Conservation (phyloP, 2,797 vertebrate genomes). For the Tadarida brasiliensis region DNA sequence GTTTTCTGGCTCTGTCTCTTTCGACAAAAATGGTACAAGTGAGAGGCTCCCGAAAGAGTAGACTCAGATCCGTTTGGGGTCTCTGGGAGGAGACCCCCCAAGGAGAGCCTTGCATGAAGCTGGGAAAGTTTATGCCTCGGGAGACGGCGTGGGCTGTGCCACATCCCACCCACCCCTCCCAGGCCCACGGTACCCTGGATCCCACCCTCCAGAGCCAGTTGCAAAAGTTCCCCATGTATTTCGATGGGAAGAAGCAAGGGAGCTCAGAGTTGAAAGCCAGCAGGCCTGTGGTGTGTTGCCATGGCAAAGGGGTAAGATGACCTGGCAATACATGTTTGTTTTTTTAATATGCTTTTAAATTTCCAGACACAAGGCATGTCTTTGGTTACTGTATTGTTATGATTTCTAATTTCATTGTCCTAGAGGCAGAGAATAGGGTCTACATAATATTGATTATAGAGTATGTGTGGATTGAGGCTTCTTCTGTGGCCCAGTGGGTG, state of each 20-base stretch:
- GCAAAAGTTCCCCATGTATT: background rate
- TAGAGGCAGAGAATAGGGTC: background rate
- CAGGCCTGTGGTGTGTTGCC: background rate
- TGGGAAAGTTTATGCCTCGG: background rate
- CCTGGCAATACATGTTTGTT: background rate
- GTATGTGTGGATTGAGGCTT: background rate
- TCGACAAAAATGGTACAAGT: background rate
- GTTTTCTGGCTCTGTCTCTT: background rate
- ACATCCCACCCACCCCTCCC: background rate
- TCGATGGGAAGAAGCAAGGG: background rate
- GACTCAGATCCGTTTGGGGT: background rate
- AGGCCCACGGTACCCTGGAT: no score
- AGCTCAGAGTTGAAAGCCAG: background rate
- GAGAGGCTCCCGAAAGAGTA: background rate
- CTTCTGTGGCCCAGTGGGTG: background rate
- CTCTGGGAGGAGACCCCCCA: background rate
- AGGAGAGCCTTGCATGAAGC: no score
- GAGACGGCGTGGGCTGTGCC: rapidly evolving
- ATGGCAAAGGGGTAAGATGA: background rate
- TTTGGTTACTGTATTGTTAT: background rate
- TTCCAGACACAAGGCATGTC: background rate
- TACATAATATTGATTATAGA: background rate
- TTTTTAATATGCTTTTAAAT: background rate
- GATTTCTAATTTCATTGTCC: background rate
- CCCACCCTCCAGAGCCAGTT: background rate